These are phyloP conservation scores for Samia ricini DNA, from an alignment of 1,140 invertebrate species.

Conservation along the genomic window DNA sequence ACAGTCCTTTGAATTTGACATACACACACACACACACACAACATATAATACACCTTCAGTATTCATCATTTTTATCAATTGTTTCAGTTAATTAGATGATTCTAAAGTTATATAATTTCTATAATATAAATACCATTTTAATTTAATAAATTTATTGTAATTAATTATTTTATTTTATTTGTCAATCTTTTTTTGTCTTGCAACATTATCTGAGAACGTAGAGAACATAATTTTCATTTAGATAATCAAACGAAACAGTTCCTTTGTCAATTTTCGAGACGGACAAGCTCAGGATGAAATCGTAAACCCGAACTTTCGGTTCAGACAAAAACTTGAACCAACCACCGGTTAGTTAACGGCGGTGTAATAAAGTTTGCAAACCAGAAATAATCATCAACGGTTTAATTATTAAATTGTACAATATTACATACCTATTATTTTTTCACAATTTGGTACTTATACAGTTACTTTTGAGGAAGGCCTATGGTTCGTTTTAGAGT, in stretches of 20 bases:
- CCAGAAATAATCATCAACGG: slow-evolving; percentile 5
- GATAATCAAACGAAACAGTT: not conserved
- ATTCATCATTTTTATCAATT: no score
- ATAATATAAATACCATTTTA: no score
- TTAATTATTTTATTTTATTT: no score
- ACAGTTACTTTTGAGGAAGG: not conserved
- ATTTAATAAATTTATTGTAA: no score
- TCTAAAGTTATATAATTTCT: no score
- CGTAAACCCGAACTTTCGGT: not conserved
- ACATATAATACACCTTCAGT: no score
- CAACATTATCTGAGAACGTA: no score
- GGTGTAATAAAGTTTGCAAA: not conserved
- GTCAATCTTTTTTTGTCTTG: no score
- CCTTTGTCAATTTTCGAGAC: not conserved
- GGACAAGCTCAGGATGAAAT: slow-evolving; percentile 1
- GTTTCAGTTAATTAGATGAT: no score
- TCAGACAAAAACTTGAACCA: slow-evolving; percentile 5
- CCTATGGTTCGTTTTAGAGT: not conserved
- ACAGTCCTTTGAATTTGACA: no score
- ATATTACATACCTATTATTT: slow-evolving; percentile 16
- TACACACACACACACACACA: no score
- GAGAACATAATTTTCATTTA: not conserved
- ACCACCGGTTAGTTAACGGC: slow-evolving; percentile 7
- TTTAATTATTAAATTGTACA: slow-evolving; percentile 24
- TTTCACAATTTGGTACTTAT: slow-evolving; percentile 5